phyloP scores from a whole-genome alignment of 2,797 vertebrate species.

The Nothura maculosa region DNA sequence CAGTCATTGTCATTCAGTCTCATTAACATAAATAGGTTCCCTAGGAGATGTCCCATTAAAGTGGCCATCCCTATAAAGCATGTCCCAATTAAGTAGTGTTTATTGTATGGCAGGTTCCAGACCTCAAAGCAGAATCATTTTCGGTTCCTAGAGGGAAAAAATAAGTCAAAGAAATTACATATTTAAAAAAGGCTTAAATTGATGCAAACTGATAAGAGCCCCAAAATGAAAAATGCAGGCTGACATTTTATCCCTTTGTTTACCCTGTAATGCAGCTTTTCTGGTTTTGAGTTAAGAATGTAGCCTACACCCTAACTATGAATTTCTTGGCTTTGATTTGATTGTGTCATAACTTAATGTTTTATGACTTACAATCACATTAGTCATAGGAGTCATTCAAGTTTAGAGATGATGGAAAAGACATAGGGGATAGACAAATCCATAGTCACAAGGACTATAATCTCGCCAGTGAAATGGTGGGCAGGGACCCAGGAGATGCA shows the following conservation, averaged over 20 bases:
- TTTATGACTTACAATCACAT: constrained; percentile 73
- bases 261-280: constrained; percentile 75
- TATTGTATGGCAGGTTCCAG: constrained; percentile 77
- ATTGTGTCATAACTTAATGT: constrained; percentile 76
- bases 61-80: constrained; percentile 76
- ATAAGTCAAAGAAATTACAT: constrained; percentile 73
- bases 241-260: constrained; percentile 72
- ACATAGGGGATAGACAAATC: constrained; percentile 64
- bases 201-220: constrained; percentile 74
- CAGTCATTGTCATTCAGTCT: constrained; percentile 67
- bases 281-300: constrained; percentile 76
- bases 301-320: constrained; percentile 76
- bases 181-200: constrained; percentile 67
- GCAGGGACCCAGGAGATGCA: constrained; percentile 16
- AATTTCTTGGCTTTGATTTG: constrained; percentile 76
- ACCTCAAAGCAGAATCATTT: constrained; percentile 74
- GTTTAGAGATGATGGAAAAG: constrained; percentile 76
- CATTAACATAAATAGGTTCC: constrained; percentile 77
- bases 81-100: constrained; percentile 76
- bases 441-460: constrained; percentile 18
- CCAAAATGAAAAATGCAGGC: constrained; percentile 69
- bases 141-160: constrained; percentile 71
- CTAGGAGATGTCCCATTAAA: constrained; percentile 79
- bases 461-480: neutral
- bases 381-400: constrained; percentile 76